phyloP scores from a whole-genome alignment of 2,797 vertebrate genomes.

The Merluccius polli region DNA sequence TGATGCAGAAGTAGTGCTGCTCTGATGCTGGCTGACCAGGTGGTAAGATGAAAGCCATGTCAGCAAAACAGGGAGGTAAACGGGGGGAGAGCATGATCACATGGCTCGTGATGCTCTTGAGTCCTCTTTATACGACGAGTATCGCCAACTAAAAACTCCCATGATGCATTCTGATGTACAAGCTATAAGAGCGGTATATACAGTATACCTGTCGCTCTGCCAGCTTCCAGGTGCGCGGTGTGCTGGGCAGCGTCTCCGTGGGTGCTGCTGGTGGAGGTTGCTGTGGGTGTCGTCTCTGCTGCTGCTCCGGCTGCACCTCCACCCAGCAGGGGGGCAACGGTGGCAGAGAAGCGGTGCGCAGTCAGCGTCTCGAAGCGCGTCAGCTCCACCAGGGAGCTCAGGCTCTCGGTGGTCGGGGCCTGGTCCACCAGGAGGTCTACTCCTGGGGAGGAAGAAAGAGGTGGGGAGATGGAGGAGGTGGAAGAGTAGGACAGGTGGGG shows the following conservation, averaged over 20 bases:
- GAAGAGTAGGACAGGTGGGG: not conserved
- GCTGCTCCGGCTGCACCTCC: conserved; percentile 98
- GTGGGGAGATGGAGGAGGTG: not conserved
- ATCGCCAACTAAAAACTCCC: too few species aligned
- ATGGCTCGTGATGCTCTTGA: too few species aligned
- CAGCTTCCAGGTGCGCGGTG: conserved; percentile 98
- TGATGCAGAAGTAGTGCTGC: too few species aligned
- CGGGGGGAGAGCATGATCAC: too few species aligned
- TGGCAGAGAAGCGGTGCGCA: conserved; percentile 95
- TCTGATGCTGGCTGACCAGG: too few species aligned
- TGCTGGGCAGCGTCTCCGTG: conserved; percentile 98
- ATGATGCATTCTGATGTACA: too few species aligned
- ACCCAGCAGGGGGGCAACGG: conserved; percentile 97
- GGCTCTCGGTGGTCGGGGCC: conserved; percentile 83
- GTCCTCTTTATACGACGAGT: too few species aligned
- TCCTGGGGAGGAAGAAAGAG: conserved; percentile 63
- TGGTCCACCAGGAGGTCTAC: conserved; percentile 97
- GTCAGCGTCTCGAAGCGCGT: conserved; percentile 97
- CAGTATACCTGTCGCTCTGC: conserved; percentile 81
- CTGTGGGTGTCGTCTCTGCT: conserved; percentile 94
- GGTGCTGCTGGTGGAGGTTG: conserved; percentile 97
- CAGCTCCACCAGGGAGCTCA: conserved; percentile 93
- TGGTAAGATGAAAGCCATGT: too few species aligned
- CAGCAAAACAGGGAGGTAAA: too few species aligned
- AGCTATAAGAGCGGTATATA: too few species aligned